Evolutionary conservation across 2,797 vertebrate species (phyloP).

Genomic region (Picus viridis): DNA sequence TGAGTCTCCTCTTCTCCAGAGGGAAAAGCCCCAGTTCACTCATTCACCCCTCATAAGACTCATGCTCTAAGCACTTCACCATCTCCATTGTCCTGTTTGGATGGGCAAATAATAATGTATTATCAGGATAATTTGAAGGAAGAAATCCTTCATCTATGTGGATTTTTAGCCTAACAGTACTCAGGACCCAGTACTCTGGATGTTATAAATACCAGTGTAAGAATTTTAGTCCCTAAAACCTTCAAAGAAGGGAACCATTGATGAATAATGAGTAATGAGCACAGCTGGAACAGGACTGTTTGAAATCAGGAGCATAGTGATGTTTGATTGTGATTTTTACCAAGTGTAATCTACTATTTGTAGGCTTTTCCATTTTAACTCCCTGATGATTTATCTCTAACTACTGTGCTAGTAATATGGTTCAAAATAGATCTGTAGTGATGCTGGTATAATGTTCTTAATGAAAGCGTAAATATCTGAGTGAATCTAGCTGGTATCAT

Average conservation of each 20-base stretch:
- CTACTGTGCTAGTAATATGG: not conserved
- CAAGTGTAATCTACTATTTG: slow-evolving; percentile 47
- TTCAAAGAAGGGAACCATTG: not conserved
- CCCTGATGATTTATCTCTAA: slow-evolving; percentile 24
- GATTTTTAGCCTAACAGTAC: not conserved
- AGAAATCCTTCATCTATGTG: slow-evolving; percentile 10
- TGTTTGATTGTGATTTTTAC: slow-evolving; percentile 59
- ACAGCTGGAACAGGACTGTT: slow-evolving; percentile 33
- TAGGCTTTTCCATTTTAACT: slow-evolving; percentile 38
- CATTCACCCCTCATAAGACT: too few species aligned
- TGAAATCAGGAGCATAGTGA: slow-evolving; percentile 43
- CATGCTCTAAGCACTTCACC: too few species aligned
- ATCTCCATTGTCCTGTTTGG: too few species aligned
- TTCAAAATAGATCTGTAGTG: not conserved
- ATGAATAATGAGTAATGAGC: slow-evolving; percentile 60
- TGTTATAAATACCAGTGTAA: slow-evolving; percentile 1
- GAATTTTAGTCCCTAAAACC: not conserved
- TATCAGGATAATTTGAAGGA: slow-evolving; percentile 5
- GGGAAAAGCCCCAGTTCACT: too few species aligned
- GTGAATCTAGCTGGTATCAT: not conserved
- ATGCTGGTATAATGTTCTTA: not conserved
- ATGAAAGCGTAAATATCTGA: slow-evolving; percentile 34
- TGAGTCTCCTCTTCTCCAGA: too few species aligned
- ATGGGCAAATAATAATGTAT: not conserved
- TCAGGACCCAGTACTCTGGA: not conserved